These are phyloP conservation scores for Alcis repandata DNA, from an alignment of 2,888 invertebrate genomes.

Conservation along the genomic window DNA sequence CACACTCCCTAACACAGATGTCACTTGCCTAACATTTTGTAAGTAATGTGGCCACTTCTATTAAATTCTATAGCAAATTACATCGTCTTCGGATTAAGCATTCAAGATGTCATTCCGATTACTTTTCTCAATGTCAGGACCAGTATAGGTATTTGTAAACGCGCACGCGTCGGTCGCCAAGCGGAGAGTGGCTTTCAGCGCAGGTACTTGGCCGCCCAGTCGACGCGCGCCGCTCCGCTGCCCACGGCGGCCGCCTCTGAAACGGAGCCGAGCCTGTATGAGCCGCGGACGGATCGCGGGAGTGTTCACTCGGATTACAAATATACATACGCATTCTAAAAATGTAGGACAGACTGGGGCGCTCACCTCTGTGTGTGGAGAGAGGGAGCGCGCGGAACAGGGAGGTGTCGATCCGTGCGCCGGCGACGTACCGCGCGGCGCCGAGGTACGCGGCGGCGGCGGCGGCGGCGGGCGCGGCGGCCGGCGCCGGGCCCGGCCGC, in stretches of 20 bases:
- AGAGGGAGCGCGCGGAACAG: conserved; percentile 77
- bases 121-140: neutral
- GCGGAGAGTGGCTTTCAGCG: conserved; percentile 54
- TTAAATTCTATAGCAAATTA: conserved; percentile 1
- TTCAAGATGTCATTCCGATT: neutral
- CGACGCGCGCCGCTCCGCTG: conserved; percentile 85
- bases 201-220: conserved; percentile 93
- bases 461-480: conserved; percentile 42
- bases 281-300: neutral
- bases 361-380: conserved; percentile 69
- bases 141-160: neutral
- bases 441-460: conserved; percentile 93
- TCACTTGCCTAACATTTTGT: too few species aligned
- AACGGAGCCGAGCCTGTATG: conserved; percentile 43
- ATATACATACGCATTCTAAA: neutral
- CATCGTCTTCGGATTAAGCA: neutral
- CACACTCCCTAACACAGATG: too few species aligned
- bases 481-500: conserved; percentile 43
- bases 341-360: too few species aligned
- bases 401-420: conserved; percentile 83
- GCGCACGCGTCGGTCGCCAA: neutral
- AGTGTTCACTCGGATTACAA: neutral
- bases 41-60: neutral
- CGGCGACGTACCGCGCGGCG: conserved; percentile 93
- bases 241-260: conserved; percentile 73